Evolutionary conservation across 1,140 invertebrate species (phyloP), one percentile per base, ranked within the genome.

Genomic region (Lethocerus indicus): DNA sequence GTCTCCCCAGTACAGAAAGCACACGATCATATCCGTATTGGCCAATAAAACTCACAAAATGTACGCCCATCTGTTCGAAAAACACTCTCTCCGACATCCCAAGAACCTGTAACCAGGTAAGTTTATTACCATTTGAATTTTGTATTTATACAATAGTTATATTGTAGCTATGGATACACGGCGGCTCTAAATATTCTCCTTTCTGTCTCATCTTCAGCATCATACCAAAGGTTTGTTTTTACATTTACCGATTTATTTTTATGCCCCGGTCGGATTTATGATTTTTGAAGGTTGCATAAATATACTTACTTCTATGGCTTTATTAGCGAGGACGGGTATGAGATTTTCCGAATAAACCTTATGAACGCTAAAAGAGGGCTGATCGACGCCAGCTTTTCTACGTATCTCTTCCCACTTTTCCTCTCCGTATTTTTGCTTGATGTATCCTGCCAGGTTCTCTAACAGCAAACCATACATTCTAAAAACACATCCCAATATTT

Each of bases 1-100:
- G 86, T 6, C 91, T 72, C 1, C 92, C 88, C 5, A 92, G 69
- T 1, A 92, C 87, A 16, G 85, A 88, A 3, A 93, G 64, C 0
- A 93, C 85, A 51, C 84, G 70, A 63, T 95, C 90, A 64, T 96
- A 95, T 4, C 90, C 90, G 61, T 93, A 95, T 59, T 93, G 87
- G n/a, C 87, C 82, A 1, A 91, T 83, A 61, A 89, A 91, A 35
- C 81, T 76, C 3, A 91, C 84, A 66, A 91, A 92, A 61, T 85
- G 83, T 1, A 86, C 81, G 3, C 88, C 88, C 83, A 92, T 87
- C 56, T 81, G 78, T 59, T 88, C 86, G 69, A 91, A 87, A 59
- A 92, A 89, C 56, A 90, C 84, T 25, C 74, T 73, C 58, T 91
- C 87, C 20, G 78, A 75, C 21, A 91, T 70, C n/a, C 81, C 81